Base-by-base conservation (phyloP, 2,888 invertebrate species). In the Scaptomyza cyrtandrae region DNA sequence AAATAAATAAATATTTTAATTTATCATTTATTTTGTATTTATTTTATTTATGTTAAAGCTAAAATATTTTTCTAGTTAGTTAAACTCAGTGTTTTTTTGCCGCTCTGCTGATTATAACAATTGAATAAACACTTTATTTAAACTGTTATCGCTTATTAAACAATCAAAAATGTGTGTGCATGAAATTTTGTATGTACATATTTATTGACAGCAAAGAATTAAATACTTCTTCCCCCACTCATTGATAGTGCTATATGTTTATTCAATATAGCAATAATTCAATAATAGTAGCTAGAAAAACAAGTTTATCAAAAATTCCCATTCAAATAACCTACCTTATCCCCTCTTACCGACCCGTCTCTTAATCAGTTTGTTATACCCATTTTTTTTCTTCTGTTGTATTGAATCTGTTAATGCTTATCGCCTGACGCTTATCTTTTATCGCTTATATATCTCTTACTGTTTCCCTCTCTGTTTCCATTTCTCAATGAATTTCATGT, bases 381-480 rank as follows among this genome's bases (percentile, higher is more conserved):
- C n/a, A n/a, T n/a, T n/a, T n/a, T n/a, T n/a, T 19, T 19, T 19
- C 19, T n/a, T n/a, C 19, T 1, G 19, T 19, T 48, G 16, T n/a
- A 16, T 19, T 35, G 14, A 64, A 24, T 4, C n/a, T 35, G 16
- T 41, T 66, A 66, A 9, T 59, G 46, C 46, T 48, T 48, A 58
- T 61, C 66, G 53, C 37, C 13, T 45, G 37, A 3, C 63, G 37
- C 44, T 45, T 65, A 45, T 65, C 52, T 65, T 44, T 45, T 44
- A 44, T 62, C 66, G 58, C 35, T 16, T 24, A 45, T 24, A 6
- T 33, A 9, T 6, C 33, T 19, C 16, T 7, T 13, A n/a, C 35
- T 29, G 14, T 49, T n/a, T 33, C 11, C 6, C 60, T 31, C 14
- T 4, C 11, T 2, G 13, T 14, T 14, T 43, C 11, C n/a, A 24